Base-by-base conservation (phyloP, 2,797 vertebrate species). In the Sebastiscus tertius region DNA sequence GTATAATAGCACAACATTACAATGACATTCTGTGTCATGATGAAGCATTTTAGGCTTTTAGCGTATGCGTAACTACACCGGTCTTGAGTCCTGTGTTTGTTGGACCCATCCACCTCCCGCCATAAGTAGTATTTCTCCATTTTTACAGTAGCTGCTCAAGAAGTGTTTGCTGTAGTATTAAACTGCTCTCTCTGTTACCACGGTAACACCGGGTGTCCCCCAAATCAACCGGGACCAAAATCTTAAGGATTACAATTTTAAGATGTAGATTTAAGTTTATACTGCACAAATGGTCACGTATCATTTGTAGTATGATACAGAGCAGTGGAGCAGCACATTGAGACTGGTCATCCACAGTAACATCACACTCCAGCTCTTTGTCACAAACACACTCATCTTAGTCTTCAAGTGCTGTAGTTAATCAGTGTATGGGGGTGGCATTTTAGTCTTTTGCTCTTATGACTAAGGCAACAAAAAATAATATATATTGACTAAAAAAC, bases 391-490 rank as follows among this genome's bases (percentile, higher is more conserved):
- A 66, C 18, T 70, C 8, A 26, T 83, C 22, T 64, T 64, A 27
- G 54, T 67, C 13, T 64, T 75, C 6, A 58, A 58, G n/a, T 70
- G 29, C 34, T 68, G 34, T 61, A 22, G 52, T 34, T 75, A 66
- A 83, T 80, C 46, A 60, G 20, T 65, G 16, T 61, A 79, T 26
- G 29, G 33, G 36, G 72, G 66, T 36, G 79, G 42, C 46, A 70
- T 67, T 82, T 74, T 26, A 39, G 12, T 68, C 7, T 59, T 82
- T 80, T 49, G 27, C 56, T 65, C 14, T 22, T 55, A 52, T 87
- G 87, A 85, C 77, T 87, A 81, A 90, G 46, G 46, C 39, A 67
- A 72, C 46, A 54, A 66, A 55, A 69, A 67, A 69, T 24, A 11
- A 29, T 72, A 34, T 2, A 29, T 29, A 70, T 31, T 72, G 61